Conservation (phyloP, 2,888 invertebrate species). For the Brachypalpus laphriformis region DNA sequence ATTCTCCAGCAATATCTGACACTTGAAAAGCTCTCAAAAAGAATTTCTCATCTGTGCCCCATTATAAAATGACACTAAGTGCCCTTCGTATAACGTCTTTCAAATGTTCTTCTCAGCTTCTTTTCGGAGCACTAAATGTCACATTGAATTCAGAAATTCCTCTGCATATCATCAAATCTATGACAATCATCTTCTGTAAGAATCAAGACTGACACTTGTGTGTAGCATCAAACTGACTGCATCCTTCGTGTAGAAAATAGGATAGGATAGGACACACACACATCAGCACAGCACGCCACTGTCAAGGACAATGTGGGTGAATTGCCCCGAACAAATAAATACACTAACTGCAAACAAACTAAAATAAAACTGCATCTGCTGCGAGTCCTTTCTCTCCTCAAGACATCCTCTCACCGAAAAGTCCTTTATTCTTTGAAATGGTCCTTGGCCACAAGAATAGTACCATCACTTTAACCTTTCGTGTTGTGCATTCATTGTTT, state of each 20-base stretch:
- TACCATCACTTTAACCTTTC: slow-evolving; percentile 1
- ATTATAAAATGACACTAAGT: neutral
- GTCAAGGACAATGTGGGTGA: too few relatives aligned
- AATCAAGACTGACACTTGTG: too few relatives aligned
- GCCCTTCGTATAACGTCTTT: neutral
- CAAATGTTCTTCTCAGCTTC: too few relatives aligned
- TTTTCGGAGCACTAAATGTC: slow-evolving; percentile 17
- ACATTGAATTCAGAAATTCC: slow-evolving; percentile 27
- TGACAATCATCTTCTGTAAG: slow-evolving; percentile 22
- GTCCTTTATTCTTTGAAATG: slow-evolving; percentile 40
- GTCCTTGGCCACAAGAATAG: slow-evolving; percentile 21
- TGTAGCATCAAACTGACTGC: too few relatives aligned
- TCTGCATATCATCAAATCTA: slow-evolving; percentile 28
- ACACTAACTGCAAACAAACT: too few relatives aligned
- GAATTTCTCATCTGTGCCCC: neutral
- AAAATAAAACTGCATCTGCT: too few relatives aligned
- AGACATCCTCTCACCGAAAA: slow-evolving; percentile 33
- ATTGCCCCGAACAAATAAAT: too few relatives aligned
- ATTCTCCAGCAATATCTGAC: too few relatives aligned
- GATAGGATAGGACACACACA: too few relatives aligned
- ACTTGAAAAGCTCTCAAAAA: neutral
- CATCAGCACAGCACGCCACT: too few relatives aligned
- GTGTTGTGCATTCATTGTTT: neutral
- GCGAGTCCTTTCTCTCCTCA: too few relatives aligned
- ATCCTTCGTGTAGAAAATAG: too few relatives aligned